phyloP scores from a whole-genome alignment of 1,140 invertebrate species.

The Papilio dardanus region DNA sequence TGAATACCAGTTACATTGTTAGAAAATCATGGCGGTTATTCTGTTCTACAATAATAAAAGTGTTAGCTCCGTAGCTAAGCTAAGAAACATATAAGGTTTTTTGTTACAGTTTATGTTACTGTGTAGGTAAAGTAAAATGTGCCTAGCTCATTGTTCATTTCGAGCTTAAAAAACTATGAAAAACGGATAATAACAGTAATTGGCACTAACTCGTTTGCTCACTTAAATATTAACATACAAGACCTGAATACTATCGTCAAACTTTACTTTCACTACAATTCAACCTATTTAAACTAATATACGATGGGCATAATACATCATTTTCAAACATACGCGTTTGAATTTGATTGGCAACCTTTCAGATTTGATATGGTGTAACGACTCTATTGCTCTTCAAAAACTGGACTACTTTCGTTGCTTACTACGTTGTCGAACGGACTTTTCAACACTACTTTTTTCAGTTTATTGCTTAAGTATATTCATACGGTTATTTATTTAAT shows the following conservation, averaged over 20 bases:
- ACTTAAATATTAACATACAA: not conserved
- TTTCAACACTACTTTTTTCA: too few species aligned
- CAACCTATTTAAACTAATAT: not conserved
- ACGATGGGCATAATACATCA: not conserved
- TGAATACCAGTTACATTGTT: constrained; percentile 53
- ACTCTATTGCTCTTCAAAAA: too few species aligned
- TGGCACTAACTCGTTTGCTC: not conserved
- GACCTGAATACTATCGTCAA: not conserved
- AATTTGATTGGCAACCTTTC: not conserved
- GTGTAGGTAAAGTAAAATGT: not conserved
- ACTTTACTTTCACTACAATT: not conserved
- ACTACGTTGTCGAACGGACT: too few species aligned
- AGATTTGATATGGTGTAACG: not conserved
- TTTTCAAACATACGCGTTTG: not conserved
- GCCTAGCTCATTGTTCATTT: too few species aligned
- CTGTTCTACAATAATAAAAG: not conserved
- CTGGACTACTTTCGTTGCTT: too few species aligned
- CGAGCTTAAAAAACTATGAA: too few species aligned
- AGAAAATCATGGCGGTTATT: constrained; percentile 44
- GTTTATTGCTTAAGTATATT: not conserved
- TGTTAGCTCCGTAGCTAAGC: not conserved
- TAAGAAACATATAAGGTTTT: not conserved
- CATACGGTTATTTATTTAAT: not conserved
- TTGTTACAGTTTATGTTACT: not conserved
- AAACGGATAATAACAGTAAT: not conserved